Base-by-base conservation (phyloP, 2,888 invertebrate species). In the Myopa testacea region DNA sequence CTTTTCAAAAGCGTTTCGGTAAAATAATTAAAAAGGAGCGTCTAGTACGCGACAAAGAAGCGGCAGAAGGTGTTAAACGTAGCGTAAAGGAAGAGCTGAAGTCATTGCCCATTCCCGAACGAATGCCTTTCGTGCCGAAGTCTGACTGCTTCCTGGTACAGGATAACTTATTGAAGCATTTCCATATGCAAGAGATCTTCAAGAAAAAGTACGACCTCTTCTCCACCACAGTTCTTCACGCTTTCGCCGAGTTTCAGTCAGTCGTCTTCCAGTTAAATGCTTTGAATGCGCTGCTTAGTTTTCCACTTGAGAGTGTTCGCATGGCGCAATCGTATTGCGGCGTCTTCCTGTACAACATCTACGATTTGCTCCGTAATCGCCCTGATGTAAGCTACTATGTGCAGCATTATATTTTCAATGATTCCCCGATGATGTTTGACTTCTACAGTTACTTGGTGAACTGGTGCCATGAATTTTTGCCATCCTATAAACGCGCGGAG, bases 301-400 rank as follows among this genome's bases (percentile, higher is more conserved):
- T 88, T 78, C 93, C 93, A 0, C 93, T 92, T 84, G 85, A 90
- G 55, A 87, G 90, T 81, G 91, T 92, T 62, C 88, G 90, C 58
- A 91, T 93, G 84, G 91, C 91, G n/a, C 92, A 92, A 83, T 90
- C 92, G 80, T 95, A 92, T 82, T 94, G 94, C 87, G 95, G 95
- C 0, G 94, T 94, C 0, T 93, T 95, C 87, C 86, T 94, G 1
- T 95, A 95, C 83, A 95, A 95, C 89, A 88, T 94, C 40, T 93
- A 92, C 78, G 88, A 89, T 45, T 92, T 93, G 87, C 90, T 95
- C 70, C 91, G 91, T 79, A 91, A 90, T 80, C 91, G 93, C 37
- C 80, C 85, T 0, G 90, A 93, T 83, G 88, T 93, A 0, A 87
- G 89, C 40, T 84, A 84, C 62, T 93, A 92, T 84, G 85, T 94